Evolutionary conservation across 2,797 vertebrate genomes (phyloP), one percentile per base, ranked within the genome.

Genomic region (Pyrocephalus nanus): DNA sequence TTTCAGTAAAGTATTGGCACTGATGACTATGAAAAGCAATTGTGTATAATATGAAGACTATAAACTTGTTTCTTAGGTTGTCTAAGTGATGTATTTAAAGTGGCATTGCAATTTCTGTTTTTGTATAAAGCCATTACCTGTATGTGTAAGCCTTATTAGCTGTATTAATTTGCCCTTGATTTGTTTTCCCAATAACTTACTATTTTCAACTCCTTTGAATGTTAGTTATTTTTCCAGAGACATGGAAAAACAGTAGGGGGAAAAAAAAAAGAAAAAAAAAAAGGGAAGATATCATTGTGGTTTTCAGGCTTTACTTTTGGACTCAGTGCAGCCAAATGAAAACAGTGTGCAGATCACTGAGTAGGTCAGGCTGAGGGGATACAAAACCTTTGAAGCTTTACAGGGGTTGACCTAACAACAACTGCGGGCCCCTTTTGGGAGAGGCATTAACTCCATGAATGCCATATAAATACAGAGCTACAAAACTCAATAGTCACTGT

Each of bases 341-440:
- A 98, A 98, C 97, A 98, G 93, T 92, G 96, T 97, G 97, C 95
- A 97, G 97, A 97, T 97, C 96, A 97, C 88, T 93, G 97, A 98
- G 97, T 91, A 95, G 97, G 98, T 98, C 98, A 98, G 97, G 97
- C 97, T 88, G 97, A 97, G 93, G 96, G 97, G 97, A 97, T 95
- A 93, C 58, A 95, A 98, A 97, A 96, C 96, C 98, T 99, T 99
- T 99, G 99, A 99, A 99, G 98, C 98, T 98, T 98, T 98, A 97
- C 97, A 98, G 98, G 98, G 98, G 98, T 98, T 98, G 98, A 98
- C 98, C 98, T 98, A 98, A 98, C 98, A 98, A 97, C 98, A 97
- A 97, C 98, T 97, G 96, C 96, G 97, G 98, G 98, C 98, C 98
- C 97, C 98, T 98, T 97, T 97, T 87, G 88, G 93, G 97, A 97